Base-by-base conservation (phyloP, 2,113 vertebrate species). In the Corythoichthys intestinalis region DNA sequence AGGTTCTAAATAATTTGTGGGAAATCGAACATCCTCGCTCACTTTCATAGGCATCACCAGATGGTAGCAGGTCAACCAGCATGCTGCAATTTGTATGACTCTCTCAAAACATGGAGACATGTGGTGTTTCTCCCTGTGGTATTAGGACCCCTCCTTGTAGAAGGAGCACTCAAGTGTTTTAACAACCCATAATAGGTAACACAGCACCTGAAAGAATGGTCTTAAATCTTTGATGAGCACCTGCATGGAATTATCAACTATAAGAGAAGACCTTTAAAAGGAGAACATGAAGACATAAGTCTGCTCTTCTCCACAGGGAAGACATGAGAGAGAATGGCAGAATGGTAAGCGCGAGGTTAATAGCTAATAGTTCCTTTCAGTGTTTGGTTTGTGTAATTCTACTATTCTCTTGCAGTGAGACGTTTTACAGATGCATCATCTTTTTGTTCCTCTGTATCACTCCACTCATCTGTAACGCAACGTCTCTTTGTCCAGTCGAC, bases 161-260 rank as follows among this genome's bases (percentile, higher is more conserved):
- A 89, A 83, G 84, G 91, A 57, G 54, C 54, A 35, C 54, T 56
- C 28, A 35, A n/a, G 10, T 56, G 54, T 35, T 14, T 34, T 13
- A 57, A 57, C 81, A 85, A 92, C 83, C 78, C 81, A 90, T 78
- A 86, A 83, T 37, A 76, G 82, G 92, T 92, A 92, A 93, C 48
- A 66, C 70, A 72, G 91, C 88, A 91, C 91, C 87, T 88, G 85
- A 87, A 91, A 56, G 28, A 87, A 80, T 70, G 61, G 57, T 69
- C 80, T 75, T 93, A 88, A 92, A 93, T 89, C 59, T 91, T 93
- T 90, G 80, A 93, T 93, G 87, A 85, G 84, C 67, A 58, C 76
- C 83, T 83, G 83, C 74, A 71, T 69, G 75, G 79, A 85, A 91
- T 85, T 87, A 73, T 81, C 74, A 69, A 38, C 67, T 74, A 74